Base-by-base conservation (phyloP, 2,797 vertebrate genomes). In the Jordanella pulchra region DNA sequence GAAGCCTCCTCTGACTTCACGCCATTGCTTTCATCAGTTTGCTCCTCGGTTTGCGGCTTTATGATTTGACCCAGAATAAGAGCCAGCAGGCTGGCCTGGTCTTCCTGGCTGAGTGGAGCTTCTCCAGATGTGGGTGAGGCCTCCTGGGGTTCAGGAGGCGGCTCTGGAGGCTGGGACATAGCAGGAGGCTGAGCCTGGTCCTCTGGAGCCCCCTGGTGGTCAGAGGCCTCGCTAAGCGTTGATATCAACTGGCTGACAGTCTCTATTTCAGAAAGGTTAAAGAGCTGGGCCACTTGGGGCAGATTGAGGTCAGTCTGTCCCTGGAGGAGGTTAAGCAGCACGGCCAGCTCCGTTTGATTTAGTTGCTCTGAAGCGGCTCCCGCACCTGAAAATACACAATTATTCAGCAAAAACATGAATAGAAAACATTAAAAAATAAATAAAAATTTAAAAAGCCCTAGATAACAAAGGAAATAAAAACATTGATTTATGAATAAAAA, bases 271-370 rank as follows among this genome's bases (percentile, higher is more conserved):
- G 97, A 95, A 50, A 96, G 94, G 23, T 97, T 98, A 79, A 99
- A 94, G 83, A 97, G 94, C 93, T 99, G 97, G 4, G 97, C 96
- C 94, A 98, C 96, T 86, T 99, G 98, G 10, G 96, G 94, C 79
- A 98, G 93, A 73, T 94, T 97, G 84, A 98, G 94, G 84, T 99
- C 97, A 0, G 96, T 96, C 91, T 99, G 98, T 83, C 97, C 97
- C 93, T 99, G 97, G 72, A 99, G 96, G 86, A 99, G 94, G 89
- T 99, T 99, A 79, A 99, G 83, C 70, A 99, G 92, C 78, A 99
- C 95, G 1, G 98, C 97, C 86, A 99, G 69, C 86, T 99, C 97
- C 0, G 96, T 96, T 92, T 98, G 97, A 90, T 99, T 99, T 92
- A 99, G 89, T 89, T 99, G 97, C 89, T 98, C 97, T 5, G 97